A percentile compares a stretch with the other conserved stretches of the same genome.
Evolutionary conservation across 2,888 invertebrate species (phyloP).

Genomic region (Dryobotodes eremita): DNA sequence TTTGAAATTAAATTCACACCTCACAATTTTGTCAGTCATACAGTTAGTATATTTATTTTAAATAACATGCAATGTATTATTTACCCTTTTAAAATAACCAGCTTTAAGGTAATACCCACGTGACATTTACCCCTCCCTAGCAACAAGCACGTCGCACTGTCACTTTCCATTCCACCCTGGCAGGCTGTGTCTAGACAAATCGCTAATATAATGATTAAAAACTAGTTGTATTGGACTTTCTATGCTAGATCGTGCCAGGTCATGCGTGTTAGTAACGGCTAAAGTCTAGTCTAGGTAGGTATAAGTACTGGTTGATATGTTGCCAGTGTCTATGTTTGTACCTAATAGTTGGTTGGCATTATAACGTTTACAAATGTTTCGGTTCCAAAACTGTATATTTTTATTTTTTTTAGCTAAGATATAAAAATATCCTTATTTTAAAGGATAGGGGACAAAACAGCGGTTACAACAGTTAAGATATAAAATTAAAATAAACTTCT

Average conservation of each 20-base stretch:
- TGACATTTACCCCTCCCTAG: constrained; percentile 33
- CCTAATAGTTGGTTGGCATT: not conserved
- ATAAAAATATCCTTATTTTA: not conserved
- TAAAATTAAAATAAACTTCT: not conserved
- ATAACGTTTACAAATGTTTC: not conserved
- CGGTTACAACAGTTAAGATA: too few species aligned
- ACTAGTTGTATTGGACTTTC: constrained; percentile 65
- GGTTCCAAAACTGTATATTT: not conserved
- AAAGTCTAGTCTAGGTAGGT: constrained; percentile 19
- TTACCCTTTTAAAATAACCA: not conserved
- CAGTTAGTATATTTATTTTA: not conserved
- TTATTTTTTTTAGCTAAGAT: too few species aligned
- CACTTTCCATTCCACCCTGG: constrained; percentile 53
- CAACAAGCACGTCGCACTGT: constrained; percentile 5
- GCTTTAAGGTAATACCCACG: constrained; percentile 6
- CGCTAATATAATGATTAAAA: constrained; percentile 53
- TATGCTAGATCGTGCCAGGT: constrained; percentile 63
- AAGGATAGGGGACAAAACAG: not conserved
- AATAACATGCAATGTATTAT: not conserved
- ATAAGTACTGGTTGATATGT: not conserved
- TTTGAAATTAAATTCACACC: too few species aligned
- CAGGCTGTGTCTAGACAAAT: constrained; percentile 60
- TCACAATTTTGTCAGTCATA: too few species aligned
- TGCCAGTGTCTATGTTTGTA: not conserved
- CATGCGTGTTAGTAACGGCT: constrained; percentile 45